These are phyloP conservation scores for Lordiphosa clarofinis DNA, from an alignment of 1,140 invertebrate genomes.

Conservation along the genomic window DNA sequence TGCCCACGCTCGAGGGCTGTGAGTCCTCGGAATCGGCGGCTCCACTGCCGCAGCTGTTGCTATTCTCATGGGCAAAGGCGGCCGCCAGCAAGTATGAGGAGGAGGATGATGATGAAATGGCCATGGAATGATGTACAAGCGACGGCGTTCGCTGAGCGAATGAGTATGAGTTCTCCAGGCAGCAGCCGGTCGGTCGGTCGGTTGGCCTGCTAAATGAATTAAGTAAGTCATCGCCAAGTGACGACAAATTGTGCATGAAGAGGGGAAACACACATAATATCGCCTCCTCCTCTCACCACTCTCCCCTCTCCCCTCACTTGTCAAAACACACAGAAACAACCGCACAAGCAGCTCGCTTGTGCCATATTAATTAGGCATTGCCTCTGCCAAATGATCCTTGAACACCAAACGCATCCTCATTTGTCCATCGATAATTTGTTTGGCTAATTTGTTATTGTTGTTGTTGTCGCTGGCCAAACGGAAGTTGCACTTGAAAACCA, in stretches of 20 bases:
- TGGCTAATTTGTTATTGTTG: constrained; percentile 17
- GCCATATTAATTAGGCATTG: constrained; percentile 8
- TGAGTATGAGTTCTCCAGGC: constrained; percentile 20
- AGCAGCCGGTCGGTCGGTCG: background rate
- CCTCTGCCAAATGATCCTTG: constrained; percentile 5
- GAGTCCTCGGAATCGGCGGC: constrained; percentile 53
- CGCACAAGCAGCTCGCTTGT: constrained; percentile 7
- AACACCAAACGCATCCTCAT: constrained; percentile 19
- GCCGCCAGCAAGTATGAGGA: constrained; percentile 26
- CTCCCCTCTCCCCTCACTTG: constrained; percentile 32
- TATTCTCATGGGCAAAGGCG: constrained; percentile 16
- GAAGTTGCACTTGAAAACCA: constrained; percentile 32
- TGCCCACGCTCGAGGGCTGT: background rate
- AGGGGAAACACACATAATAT: constrained; percentile 9
- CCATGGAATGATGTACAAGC: constrained; percentile 12
- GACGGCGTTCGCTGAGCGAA: constrained; percentile 35
- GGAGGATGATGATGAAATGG: constrained; percentile 11
- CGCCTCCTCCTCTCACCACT: no score
- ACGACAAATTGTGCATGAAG: constrained; percentile 79
- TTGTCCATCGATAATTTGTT: constrained; percentile 21
- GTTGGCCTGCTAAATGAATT: constrained; percentile 70
- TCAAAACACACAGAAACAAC: constrained; percentile 52
- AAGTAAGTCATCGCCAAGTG: constrained; percentile 78
- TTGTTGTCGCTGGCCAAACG: constrained; percentile 23
- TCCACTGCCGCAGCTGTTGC: constrained; percentile 18